Evolutionary conservation across 2,888 invertebrate species (phyloP).

Genomic region (Stenichneumon culpator): DNA sequence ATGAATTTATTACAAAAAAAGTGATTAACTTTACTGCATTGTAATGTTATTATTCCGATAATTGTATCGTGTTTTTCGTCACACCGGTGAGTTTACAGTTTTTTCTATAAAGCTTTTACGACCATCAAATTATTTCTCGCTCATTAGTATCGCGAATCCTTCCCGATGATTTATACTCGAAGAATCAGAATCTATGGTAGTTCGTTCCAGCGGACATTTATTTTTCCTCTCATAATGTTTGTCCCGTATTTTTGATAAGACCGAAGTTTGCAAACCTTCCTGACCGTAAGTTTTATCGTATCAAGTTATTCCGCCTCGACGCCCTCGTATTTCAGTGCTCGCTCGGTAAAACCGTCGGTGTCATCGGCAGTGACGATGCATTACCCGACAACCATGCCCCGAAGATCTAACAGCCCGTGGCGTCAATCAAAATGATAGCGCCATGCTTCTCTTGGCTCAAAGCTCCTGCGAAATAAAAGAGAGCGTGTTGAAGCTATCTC

Average conservation of each 20-base stretch:
- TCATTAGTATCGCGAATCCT: not conserved
- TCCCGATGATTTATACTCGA: not conserved
- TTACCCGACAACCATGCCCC: slow-evolving; percentile 2
- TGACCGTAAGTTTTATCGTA: not conserved
- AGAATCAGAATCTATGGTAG: not conserved
- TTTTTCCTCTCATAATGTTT: not conserved
- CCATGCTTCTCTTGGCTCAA: not conserved
- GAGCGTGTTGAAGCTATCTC: slow-evolving; percentile 5
- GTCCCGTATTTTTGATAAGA: not conserved
- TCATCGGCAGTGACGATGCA: slow-evolving; percentile 28
- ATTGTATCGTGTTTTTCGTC: not conserved
- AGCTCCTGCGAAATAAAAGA: not conserved
- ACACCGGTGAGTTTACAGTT: not conserved
- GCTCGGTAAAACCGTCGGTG: slow-evolving; percentile 14
- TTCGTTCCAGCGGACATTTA: not conserved
- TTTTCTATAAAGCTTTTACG: not conserved
- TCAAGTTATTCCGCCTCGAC: slow-evolving; percentile 1
- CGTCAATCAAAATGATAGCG: slow-evolving; percentile 52
- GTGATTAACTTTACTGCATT: not conserved
- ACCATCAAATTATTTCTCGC: not conserved
- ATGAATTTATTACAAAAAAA: not conserved
- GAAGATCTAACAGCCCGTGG: slow-evolving; percentile 49
- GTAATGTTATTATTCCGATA: not conserved
- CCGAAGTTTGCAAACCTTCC: not conserved
- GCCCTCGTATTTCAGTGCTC: not conserved